Evolutionary conservation across 2,888 invertebrate species (phyloP).

Genomic region (Microdon myrmicae): DNA sequence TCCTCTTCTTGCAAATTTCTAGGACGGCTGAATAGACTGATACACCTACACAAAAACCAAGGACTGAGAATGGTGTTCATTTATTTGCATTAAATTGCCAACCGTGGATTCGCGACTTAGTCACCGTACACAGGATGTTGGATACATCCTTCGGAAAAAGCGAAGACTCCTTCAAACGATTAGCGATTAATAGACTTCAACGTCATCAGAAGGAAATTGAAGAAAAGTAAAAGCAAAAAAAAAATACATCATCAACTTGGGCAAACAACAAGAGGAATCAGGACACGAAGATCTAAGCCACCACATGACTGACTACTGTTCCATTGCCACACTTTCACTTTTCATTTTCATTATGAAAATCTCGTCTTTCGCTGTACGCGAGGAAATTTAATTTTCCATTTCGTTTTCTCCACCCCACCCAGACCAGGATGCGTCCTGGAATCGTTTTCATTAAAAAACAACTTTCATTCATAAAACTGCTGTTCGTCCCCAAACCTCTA

Average conservation of each 20-base stretch:
- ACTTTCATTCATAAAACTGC: conserved; percentile 50
- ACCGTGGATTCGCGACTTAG: conserved; percentile 44
- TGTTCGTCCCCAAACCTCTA: conserved; percentile 7
- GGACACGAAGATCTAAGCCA: too few species aligned
- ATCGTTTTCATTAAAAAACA: conserved; percentile 49
- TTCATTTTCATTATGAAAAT: conserved; percentile 48
- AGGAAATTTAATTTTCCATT: conserved; percentile 51
- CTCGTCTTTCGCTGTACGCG: conserved; percentile 7
- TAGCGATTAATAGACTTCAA: conserved; percentile 43
- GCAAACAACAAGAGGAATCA: too few species aligned
- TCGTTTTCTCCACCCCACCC: conserved; percentile 29
- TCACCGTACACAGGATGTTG: conserved; percentile 48
- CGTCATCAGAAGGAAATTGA: conserved; percentile 52
- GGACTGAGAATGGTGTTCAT: conserved; percentile 15
- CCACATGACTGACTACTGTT: not conserved
- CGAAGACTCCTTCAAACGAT: conserved; percentile 37
- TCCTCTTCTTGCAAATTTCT: conserved; percentile 50
- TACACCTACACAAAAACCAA: not conserved
- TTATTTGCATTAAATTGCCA: conserved; percentile 52
- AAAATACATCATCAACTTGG: too few species aligned
- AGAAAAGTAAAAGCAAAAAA: conserved; percentile 14
- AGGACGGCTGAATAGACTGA: not conserved
- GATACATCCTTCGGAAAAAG: conserved; percentile 20
- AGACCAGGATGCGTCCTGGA: conserved; percentile 12
- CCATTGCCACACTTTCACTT: conserved; percentile 37